Evolutionary conservation across 2,113 vertebrate species (phyloP).

Genomic region (Zapornia atra): DNA sequence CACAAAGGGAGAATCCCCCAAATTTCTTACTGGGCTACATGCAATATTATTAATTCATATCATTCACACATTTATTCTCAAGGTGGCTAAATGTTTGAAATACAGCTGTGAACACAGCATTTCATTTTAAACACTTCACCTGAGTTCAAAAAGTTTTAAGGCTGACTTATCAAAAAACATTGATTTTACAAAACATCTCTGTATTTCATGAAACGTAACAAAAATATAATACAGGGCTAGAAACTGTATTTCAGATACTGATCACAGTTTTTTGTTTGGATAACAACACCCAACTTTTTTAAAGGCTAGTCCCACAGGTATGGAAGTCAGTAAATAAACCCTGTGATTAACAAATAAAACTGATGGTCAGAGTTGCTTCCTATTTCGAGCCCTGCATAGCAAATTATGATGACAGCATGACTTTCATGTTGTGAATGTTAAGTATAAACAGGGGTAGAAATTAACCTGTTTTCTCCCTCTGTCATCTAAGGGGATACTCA

Average conservation of each 20-base stretch:
- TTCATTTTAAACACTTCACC: conserved; percentile 41
- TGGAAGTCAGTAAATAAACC: conserved; percentile 12
- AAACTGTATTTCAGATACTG: conserved; percentile 64
- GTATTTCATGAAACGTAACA: conserved; percentile 41
- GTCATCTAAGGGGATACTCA: conserved; percentile 25
- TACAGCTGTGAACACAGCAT: not conserved
- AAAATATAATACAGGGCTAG: conserved; percentile 73
- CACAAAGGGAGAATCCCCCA: conserved; percentile 21
- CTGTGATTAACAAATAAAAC: conserved; percentile 40
- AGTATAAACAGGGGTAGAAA: conserved; percentile 81
- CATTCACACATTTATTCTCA: conserved; percentile 14
- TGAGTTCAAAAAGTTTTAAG: not conserved
- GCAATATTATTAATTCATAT: conserved; percentile 15
- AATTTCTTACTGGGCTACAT: conserved; percentile 17
- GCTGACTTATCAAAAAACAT: conserved; percentile 16
- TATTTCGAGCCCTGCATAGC: conserved; percentile 75
- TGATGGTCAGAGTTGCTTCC: conserved; percentile 34
- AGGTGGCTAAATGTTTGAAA: conserved; percentile 31
- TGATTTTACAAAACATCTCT: conserved; percentile 12
- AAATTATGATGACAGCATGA: conserved; percentile 68
- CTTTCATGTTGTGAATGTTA: conserved; percentile 60
- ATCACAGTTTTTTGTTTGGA: conserved; percentile 33
- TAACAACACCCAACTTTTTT: not conserved
- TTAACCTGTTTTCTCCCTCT: conserved; percentile 73
- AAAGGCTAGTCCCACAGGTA: conserved; percentile 34